Percentiles rank a stretch among this genome's conserved stretches.
Conservation (phyloP, 2,888 invertebrate genomes). For the Trachelus troglodyta region DNA sequence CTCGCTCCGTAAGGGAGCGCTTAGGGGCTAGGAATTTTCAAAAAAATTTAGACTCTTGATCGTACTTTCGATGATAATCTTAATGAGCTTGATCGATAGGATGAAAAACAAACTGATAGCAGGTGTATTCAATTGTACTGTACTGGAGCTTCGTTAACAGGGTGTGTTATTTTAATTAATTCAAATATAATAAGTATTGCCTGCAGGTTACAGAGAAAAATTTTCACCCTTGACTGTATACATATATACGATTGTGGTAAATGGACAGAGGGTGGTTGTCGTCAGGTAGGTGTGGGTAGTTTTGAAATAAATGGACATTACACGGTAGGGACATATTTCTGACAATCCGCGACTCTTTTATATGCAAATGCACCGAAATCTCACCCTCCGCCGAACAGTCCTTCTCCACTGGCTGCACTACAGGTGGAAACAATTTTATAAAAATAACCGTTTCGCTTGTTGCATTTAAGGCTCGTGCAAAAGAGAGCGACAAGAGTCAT, state of each 20-base stretch:
- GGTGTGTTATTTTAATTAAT: neutral
- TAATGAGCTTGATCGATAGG: neutral
- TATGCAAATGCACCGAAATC: neutral
- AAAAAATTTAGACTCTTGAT: neutral
- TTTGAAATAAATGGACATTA: neutral
- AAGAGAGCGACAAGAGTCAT: neutral
- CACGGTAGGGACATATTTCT: constrained; percentile 3
- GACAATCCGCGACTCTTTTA: constrained; percentile 3
- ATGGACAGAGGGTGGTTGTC: neutral
- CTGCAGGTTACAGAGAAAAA: neutral
- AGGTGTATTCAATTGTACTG: neutral
- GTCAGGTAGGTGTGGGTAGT: neutral
- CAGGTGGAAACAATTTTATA: neutral
- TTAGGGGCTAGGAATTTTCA: neutral
- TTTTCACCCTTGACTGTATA: neutral
- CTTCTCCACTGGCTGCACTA: neutral
- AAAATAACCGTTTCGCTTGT: neutral
- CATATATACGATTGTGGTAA: neutral
- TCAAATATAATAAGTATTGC: neutral
- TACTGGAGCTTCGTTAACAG: neutral
- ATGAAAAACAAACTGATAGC: neutral
- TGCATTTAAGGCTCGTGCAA: neutral
- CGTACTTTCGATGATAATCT: neutral
- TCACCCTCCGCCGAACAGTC: neutral
- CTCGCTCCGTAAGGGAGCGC: too few relatives aligned